These are phyloP conservation scores for Hydroisotoma schaefferi DNA, from an alignment of 2,888 invertebrate genomes.

Conservation along the genomic window DNA sequence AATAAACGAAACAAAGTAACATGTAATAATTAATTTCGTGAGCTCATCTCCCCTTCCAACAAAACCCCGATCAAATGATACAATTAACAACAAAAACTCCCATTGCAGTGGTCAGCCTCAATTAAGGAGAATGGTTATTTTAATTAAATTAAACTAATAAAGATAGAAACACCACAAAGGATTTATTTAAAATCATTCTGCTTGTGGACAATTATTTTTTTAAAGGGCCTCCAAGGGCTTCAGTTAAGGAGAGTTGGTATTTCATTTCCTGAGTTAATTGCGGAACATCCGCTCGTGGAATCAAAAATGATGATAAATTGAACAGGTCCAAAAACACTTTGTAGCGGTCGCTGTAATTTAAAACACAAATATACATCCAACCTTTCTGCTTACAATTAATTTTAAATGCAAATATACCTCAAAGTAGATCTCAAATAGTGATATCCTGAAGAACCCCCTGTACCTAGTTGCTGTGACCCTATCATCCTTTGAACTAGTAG, in stretches of 20 bases:
- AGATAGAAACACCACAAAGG: no score
- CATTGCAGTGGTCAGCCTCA: no score
- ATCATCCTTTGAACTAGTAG: conserved; percentile 99
- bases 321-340: conserved; percentile 97
- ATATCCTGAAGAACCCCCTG: conserved; percentile 97
- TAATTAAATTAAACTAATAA: no score
- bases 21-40: no score
- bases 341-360: conserved; percentile 79
- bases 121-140: no score
- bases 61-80: no score
- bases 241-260: conserved; percentile 60
- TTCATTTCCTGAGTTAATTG: conserved; percentile 80
- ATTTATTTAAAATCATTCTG: no score
- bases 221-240: conserved; percentile 40
- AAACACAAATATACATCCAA: background rate
- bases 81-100: no score
- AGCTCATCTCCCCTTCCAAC: no score
- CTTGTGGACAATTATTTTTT: no score
- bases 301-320: conserved; percentile 92
- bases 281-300: conserved; percentile 88
- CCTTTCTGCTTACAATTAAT: background rate
- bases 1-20: no score
- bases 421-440: conserved; percentile 94
- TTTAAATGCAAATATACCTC: conserved; percentile 61
- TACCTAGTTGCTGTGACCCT: conserved; percentile 91